A percentile compares a stretch with the other conserved stretches of the same genome.
Conservation (phyloP, 2,888 invertebrate species). For the Orthosia incerta region DNA sequence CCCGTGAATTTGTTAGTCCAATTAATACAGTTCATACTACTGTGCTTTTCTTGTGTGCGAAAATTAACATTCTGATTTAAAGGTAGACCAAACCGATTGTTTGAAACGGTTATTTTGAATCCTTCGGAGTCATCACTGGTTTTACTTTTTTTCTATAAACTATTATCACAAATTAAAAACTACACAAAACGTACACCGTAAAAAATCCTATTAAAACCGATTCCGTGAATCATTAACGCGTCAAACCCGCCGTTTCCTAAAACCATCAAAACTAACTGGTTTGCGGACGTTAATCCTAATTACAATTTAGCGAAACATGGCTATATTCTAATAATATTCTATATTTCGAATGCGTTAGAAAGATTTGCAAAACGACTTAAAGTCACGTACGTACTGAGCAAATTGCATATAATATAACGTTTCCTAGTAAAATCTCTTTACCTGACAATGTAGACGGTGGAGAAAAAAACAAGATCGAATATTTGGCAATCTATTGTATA, state of each 20-base stretch:
- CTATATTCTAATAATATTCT: slow-evolving; percentile 34
- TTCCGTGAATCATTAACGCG: slow-evolving; percentile 75
- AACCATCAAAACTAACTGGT: slow-evolving; percentile 63
- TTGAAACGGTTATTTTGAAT: slow-evolving; percentile 24
- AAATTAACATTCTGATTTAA: neutral
- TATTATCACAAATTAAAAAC: slow-evolving; percentile 62
- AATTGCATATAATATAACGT: slow-evolving; percentile 49
- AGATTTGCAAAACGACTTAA: slow-evolving; percentile 43
- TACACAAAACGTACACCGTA: slow-evolving; percentile 64
- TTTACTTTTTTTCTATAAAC: slow-evolving; percentile 52
- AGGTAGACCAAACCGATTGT: neutral
- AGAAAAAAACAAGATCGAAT: slow-evolving; percentile 26
- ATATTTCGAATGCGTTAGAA: slow-evolving; percentile 48
- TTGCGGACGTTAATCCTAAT: slow-evolving; percentile 54
- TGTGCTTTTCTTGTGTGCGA: neutral
- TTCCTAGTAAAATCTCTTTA: slow-evolving; percentile 64
- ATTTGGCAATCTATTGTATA: slow-evolving; percentile 47
- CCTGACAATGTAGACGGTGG: slow-evolving; percentile 30
- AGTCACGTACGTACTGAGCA: slow-evolving; percentile 60
- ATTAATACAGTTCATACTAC: slow-evolving; percentile 5
- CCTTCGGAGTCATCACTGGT: slow-evolving; percentile 32
- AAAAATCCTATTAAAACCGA: slow-evolving; percentile 68
- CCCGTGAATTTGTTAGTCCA: slow-evolving; percentile 32
- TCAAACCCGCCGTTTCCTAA: slow-evolving; percentile 59
- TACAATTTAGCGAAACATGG: slow-evolving; percentile 58